Evolutionary conservation across 2,888 invertebrate species (phyloP).

Genomic region (Xestia rhomboidea): DNA sequence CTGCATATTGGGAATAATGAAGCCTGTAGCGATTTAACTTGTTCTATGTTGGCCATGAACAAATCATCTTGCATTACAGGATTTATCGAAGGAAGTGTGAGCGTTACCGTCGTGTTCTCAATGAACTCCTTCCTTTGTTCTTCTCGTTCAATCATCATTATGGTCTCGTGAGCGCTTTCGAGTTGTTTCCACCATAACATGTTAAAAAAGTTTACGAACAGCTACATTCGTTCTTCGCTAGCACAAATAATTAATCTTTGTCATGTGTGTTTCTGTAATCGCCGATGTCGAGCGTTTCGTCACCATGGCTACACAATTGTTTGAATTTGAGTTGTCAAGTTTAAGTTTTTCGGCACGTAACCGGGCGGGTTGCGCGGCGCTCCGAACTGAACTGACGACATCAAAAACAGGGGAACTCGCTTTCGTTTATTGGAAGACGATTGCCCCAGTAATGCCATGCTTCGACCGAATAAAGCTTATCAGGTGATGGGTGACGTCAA

Average conservation of each 20-base stretch:
- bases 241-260: constrained; percentile 71
- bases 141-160: constrained; percentile 85
- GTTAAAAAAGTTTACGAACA: constrained; percentile 72
- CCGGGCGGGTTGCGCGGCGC: constrained; percentile 81
- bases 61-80: constrained; percentile 85
- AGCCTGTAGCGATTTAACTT: constrained; percentile 92
- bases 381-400: constrained; percentile 83
- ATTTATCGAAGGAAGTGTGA: constrained; percentile 82
- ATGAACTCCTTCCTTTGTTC: constrained; percentile 82
- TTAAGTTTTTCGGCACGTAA: constrained; percentile 69
- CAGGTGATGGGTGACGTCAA: constrained; percentile 86
- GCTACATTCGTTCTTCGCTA: constrained; percentile 72
- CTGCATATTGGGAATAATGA: constrained; percentile 92
- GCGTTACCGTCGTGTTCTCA: constrained; percentile 82
- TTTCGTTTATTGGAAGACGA: constrained; percentile 83
- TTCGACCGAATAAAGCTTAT: constrained; percentile 80
- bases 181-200: constrained; percentile 90
- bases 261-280: constrained; percentile 72
- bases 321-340: constrained; percentile 71
- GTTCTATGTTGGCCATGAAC: constrained; percentile 86
- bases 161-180: constrained; percentile 81
- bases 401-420: constrained; percentile 79
- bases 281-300: constrained; percentile 73
- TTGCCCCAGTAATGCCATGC: constrained; percentile 80
- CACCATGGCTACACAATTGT: constrained; percentile 84